A percentile compares a stretch with the other conserved stretches of the same genome.
Conservation (phyloP, 2,888 invertebrate species). For the Malacosoma neustria region DNA sequence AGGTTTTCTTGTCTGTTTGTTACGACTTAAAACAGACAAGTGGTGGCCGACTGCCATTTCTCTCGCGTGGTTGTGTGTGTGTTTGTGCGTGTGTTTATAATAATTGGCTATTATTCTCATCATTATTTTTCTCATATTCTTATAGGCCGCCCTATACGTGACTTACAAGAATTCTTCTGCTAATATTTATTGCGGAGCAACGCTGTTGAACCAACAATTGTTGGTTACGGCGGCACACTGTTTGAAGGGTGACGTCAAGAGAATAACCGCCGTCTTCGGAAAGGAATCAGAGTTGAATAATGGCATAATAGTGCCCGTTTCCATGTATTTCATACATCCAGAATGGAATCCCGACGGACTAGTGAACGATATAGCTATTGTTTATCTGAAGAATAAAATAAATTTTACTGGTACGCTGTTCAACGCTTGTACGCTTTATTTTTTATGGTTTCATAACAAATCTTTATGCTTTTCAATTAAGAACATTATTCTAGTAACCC, state of each 20-base stretch:
- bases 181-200: background rate
- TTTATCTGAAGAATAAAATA: background rate
- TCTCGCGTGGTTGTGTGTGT: too few species aligned
- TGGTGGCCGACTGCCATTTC: too few species aligned
- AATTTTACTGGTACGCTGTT: background rate
- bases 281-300: background rate
- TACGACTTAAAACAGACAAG: too few species aligned
- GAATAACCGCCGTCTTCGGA: background rate
- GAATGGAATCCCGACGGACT: background rate
- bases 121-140: too few species aligned
- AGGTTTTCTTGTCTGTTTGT: too few species aligned
- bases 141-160: background rate
- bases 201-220: background rate
- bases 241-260: background rate
- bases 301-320: background rate
- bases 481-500: too few species aligned
- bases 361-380: background rate
- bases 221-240: background rate
- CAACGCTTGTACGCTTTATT: too few species aligned
- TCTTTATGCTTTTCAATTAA: too few species aligned
- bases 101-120: too few species aligned
- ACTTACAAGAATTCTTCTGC: background rate
- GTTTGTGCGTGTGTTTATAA: too few species aligned
- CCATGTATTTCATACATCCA: background rate
- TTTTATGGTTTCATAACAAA: too few species aligned